A percentile compares a stretch with the other conserved stretches of the same genome.
phyloP scores from a whole-genome alignment of 2,797 vertebrate genomes.

The Cuniculus paca region DNA sequence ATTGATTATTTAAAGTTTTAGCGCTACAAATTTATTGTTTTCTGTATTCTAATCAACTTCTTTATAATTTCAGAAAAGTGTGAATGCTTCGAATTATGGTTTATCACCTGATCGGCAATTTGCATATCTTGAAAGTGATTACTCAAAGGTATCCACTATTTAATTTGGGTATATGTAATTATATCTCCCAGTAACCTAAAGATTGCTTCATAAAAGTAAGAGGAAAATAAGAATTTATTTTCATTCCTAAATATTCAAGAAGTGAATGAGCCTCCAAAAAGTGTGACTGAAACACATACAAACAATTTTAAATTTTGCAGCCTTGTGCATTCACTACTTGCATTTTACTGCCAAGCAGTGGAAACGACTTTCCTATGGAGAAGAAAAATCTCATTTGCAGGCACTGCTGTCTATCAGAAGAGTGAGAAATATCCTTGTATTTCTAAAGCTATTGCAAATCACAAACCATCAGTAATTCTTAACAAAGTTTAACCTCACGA shows the following conservation, averaged over 20 bases:
- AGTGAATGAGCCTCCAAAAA: background rate
- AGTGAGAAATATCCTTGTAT: background rate
- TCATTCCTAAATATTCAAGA: conserved; percentile 53
- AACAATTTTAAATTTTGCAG: conserved; percentile 22
- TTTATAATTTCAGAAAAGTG: conserved; percentile 91
- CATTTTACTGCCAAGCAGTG: background rate
- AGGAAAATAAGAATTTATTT: background rate
- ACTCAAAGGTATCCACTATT: conserved; percentile 92
- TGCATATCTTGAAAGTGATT: conserved; percentile 96
- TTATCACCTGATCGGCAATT: conserved; percentile 94
- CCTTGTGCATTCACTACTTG: background rate
- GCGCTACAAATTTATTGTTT: conserved; percentile 12
- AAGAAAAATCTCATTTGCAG: background rate
- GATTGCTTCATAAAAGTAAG: background rate
- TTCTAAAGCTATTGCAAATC: background rate
- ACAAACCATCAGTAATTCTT: background rate
- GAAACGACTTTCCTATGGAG: background rate
- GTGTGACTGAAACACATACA: background rate
- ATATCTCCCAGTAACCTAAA: conserved; percentile 9
- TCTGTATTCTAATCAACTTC: conserved; percentile 80
- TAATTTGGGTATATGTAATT: conserved; percentile 61
- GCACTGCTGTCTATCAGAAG: background rate
- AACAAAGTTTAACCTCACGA: conserved; percentile 14
- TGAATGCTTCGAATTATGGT: conserved; percentile 93
- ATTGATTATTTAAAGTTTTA: background rate